A percentile compares a stretch with the other conserved stretches of the same genome.
Evolutionary conservation across 2,888 invertebrate genomes (phyloP).

Genomic region (Lutraria lutraria): DNA sequence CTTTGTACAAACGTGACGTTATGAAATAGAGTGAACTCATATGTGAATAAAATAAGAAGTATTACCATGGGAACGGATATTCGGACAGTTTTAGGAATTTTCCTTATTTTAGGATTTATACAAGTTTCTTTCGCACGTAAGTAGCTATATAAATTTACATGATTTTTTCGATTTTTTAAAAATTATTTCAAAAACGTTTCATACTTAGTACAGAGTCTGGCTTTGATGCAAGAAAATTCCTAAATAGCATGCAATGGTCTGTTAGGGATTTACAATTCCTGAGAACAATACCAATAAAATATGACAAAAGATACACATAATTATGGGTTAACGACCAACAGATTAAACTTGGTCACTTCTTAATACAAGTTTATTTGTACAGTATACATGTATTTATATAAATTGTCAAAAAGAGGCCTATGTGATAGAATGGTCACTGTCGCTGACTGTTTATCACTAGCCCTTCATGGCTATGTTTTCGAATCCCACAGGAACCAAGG

Average conservation of each 20-base stretch:
- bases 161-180: neutral
- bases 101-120: constrained; percentile 13
- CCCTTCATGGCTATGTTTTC: no score
- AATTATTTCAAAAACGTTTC: neutral
- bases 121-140: constrained; percentile 9
- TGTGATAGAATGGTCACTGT: no score
- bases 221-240: neutral
- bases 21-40: neutral
- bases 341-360: no score
- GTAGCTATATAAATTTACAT: neutral
- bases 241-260: neutral
- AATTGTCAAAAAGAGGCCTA: no score
- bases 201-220: neutral
- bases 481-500: no score
- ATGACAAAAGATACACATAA: neutral
- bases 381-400: no score
- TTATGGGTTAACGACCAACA: no score
- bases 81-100: neutral
- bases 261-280: neutral
- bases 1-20: neutral
- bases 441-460: no score
- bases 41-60: neutral
- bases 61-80: constrained; percentile 19
- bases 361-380: no score
- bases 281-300: neutral